Percentiles rank a stretch among this genome's conserved stretches.
Evolutionary conservation across 2,113 vertebrate genomes (phyloP).

Genomic region (Chlorocebus sabaeus): DNA sequence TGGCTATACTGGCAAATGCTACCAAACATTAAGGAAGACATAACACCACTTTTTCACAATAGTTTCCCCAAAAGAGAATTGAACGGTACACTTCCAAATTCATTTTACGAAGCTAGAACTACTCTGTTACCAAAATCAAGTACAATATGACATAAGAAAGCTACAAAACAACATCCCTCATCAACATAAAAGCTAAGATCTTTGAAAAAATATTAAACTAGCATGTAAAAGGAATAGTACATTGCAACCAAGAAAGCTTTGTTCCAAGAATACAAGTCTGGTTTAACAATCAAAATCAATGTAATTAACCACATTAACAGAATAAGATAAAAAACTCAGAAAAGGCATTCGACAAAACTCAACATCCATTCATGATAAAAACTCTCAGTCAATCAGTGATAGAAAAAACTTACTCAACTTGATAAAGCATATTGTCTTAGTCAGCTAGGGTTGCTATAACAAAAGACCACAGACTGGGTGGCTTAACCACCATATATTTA

Average conservation of each 20-base stretch:
- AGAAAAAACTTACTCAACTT: neutral
- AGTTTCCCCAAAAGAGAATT: neutral
- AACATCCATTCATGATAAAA: neutral
- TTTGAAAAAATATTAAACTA: neutral
- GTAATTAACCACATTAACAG: neutral
- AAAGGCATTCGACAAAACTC: neutral
- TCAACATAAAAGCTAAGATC: neutral
- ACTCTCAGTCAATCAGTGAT: neutral
- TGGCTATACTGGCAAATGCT: neutral
- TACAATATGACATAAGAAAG: neutral
- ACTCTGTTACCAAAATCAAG: neutral
- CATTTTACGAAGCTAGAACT: neutral
- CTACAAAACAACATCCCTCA: neutral
- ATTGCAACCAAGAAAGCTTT: neutral
- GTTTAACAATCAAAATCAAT: neutral
- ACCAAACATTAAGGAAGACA: neutral
- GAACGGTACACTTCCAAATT: neutral
- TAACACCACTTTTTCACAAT: neutral
- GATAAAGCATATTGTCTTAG: neutral
- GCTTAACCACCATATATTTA: neutral
- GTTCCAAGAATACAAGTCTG: neutral
- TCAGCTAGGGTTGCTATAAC: neutral
- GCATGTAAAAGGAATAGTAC: neutral
- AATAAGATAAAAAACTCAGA: neutral
- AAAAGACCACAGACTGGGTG: neutral